Base-by-base conservation (phyloP, 2,797 vertebrate species). In the Cichlasoma orientale region DNA sequence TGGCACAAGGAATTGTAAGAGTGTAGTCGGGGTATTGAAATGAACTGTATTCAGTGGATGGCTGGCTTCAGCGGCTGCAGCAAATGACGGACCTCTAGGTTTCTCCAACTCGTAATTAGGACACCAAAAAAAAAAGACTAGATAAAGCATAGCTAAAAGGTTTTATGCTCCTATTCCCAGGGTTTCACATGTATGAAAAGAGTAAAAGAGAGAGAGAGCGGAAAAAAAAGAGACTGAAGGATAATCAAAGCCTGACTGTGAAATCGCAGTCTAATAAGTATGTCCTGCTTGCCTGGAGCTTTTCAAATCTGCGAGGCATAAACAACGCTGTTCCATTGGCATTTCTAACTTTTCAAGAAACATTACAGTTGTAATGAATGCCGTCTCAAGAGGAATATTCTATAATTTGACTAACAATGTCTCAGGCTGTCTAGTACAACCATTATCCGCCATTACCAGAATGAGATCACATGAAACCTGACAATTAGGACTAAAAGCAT, bases 331-430 rank as follows among this genome's bases (percentile, higher is more conserved):
- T 80, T 86, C 80, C 56, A 82, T 31, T 58, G 66, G 61, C 69
- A 76, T 74, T 77, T 79, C 21, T n/a, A 88, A 79, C 70, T 89
- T 87, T 84, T 86, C 52, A 57, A 74, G 59, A 86, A 77, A 79
- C 47, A 81, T 84, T n/a, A 66, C 38, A 7, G 19, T 75, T 77
- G 3, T 72, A 72, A 82, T 69, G 77, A 88, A 77, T 33, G 29
- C 19, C 11, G 53, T 66, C 75, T 83, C 57, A 57, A 54, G 61
- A 73, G 56, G 75, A 83, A 76, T 52, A 56, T 74, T 79, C 44
- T 50, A 66, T 50, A 57, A 78, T 59, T 70, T 83, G 75, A 77
- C 55, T 76, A 80, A 78, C 10, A 9, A 79, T 44, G 68, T 82
- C 54, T 80, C 25, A 69, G 72, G 55, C 74, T 63, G 80, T 75